phyloP scores from a whole-genome alignment of 2,888 invertebrate genomes.

The Lasioglossum morio region DNA sequence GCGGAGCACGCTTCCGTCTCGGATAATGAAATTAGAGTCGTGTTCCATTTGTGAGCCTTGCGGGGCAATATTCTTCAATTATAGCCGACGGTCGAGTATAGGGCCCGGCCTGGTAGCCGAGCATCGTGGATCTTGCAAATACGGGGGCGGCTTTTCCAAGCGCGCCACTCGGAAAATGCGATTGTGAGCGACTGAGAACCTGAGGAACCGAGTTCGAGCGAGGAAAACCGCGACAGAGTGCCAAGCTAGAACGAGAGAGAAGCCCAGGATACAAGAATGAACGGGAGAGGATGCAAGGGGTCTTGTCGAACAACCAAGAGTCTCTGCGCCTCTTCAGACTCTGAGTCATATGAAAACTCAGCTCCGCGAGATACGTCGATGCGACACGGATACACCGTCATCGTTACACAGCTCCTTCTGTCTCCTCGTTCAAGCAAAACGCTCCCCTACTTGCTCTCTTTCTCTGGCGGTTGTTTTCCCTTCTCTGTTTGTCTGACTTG shows the following conservation, averaged over 20 bases:
- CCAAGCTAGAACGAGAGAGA: neutral
- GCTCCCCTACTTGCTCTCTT: neutral
- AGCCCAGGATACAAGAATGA: neutral
- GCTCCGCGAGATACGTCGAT: conserved; percentile 1
- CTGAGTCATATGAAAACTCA: conserved; percentile 45
- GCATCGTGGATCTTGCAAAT: conserved; percentile 68
- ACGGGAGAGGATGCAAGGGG: neutral
- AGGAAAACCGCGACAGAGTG: neutral
- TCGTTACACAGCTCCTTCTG: neutral
- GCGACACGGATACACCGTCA: conserved; percentile 6
- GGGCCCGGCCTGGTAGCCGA: conserved; percentile 24
- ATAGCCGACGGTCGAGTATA: conserved; percentile 68
- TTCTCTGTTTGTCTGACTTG: neutral
- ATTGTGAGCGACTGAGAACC: conserved; percentile 44
- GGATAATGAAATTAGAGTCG: conserved; percentile 77
- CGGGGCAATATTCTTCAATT: conserved; percentile 79
- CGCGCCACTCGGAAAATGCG: conserved; percentile 66
- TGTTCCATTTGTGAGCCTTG: conserved; percentile 74
- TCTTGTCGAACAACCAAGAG: conserved; percentile 52
- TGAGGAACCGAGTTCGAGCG: neutral
- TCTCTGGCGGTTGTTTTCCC: neutral
- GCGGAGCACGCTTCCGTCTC: conserved; percentile 60
- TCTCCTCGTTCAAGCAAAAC: neutral
- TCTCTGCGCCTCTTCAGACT: conserved; percentile 61
- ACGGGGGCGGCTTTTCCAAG: conserved; percentile 65